Conservation (phyloP, 1,140 invertebrate genomes). For the Hyles vespertilio region DNA sequence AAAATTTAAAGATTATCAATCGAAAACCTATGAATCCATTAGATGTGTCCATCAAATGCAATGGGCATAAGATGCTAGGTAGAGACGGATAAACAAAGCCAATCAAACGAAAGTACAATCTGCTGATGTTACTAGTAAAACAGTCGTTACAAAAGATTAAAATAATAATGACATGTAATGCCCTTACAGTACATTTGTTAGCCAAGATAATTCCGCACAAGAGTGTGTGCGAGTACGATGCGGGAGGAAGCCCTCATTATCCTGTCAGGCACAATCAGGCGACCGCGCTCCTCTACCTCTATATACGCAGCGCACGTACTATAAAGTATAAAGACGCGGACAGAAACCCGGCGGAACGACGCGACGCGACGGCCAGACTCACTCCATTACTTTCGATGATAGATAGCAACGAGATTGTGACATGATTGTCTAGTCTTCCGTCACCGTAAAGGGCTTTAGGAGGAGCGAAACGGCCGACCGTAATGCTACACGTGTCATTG, state of each 20-base stretch:
- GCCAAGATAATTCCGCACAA: conserved; percentile 49
- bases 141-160: no score
- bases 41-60: no score
- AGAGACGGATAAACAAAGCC: no score
- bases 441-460: background rate
- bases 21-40: no score
- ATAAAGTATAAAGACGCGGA: conserved; percentile 40
- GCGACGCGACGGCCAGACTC: conserved; percentile 17
- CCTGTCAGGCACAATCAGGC: conserved; percentile 67
- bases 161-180: conserved; percentile 26
- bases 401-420: conserved; percentile 11
- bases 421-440: conserved; percentile 12
- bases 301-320: conserved; percentile 21
- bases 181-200: conserved; percentile 39
- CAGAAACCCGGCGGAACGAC: conserved; percentile 15
- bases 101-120: no score
- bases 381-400: conserved; percentile 14
- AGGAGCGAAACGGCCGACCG: background rate
- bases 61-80: no score
- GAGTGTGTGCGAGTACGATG: conserved; percentile 50
- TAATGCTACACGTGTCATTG: background rate
- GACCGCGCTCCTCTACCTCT: conserved; percentile 31
- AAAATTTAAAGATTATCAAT: no score
- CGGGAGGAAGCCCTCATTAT: conserved; percentile 71
- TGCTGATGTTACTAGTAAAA: no score